Base-by-base conservation (phyloP, 2,888 invertebrate species). In the Anodontia alba region DNA sequence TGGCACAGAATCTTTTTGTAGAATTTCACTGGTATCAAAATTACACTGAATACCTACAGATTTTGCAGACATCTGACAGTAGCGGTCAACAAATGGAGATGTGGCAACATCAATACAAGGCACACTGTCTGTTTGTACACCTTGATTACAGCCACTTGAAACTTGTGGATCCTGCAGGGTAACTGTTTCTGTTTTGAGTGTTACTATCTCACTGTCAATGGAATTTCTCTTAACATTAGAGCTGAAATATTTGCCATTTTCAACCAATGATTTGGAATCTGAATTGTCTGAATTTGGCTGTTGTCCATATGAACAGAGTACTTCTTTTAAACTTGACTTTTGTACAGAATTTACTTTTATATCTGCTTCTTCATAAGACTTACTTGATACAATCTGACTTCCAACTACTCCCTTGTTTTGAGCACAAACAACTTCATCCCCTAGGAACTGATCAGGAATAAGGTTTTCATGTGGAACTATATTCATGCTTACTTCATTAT, bases 71-170 rank as follows among this genome's bases (percentile, higher is more conserved):
- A 33, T 33, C 1, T 31, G 62, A 33, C 33, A 62, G 33, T 33
- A 5, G 20, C 8, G 33, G 33, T 8, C 69, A 20, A 43, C 69
- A 69, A 69, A 69, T 29, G 69, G 69, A 43, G 69, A 69, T 2
- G 69, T 42, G 12, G 69, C 69, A 20, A 69, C 29, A 29, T 69
- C 69, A 29, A 43, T 46, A 42, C 12, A 69, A n/a, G 2, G 42
- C n/a, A 43, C 20, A 42, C 10, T 42, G 26, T 69, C 69, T n/a
- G 69, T 69, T 23, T 69, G 69, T 42, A 42, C 26, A 7, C 43
- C 29, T 15, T 42, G 42, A 46, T 46, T 69, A 43, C 69, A 46
- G 23, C 69, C 69, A 69, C 69, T 69, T 17, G 69, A 69, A 42
- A 69, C 43, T n/a, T 69, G 43, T 1, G 69, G 69, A 17, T 69